Base-by-base conservation (phyloP, 2,797 vertebrate species). In the Morus bassanus region DNA sequence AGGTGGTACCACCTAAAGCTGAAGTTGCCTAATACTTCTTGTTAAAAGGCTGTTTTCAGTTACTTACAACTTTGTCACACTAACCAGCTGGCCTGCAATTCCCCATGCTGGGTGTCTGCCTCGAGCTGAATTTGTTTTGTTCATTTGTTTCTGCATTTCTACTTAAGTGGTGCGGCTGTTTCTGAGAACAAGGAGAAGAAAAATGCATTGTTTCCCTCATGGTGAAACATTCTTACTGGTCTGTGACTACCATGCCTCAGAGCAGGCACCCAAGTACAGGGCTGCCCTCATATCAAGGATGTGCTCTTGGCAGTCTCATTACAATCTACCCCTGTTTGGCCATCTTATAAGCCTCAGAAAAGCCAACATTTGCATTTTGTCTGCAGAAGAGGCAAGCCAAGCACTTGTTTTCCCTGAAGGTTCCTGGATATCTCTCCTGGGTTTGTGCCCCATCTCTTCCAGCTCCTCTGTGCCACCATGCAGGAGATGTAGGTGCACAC, bases 41-140 rank as follows among this genome's bases (percentile, higher is more conserved):
- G 57, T 85, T 96, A 86, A 92, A 93, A 89, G 48, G 18, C 85
- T 91, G 81, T 24, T 91, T 92, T 95, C 75, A 68, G 81, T 92
- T 94, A 89, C 60, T 93, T 91, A 60, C 64, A 95, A 87, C 93
- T 97, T 94, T 94, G 96, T 92, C 92, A 95, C 75, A 95, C 92
- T 92, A 88, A 89, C 78, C 72, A 93, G 94, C 93, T 95, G 93
- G 93, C 57, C 76, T 91, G 65, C 81, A 91, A 93, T 92, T 97
- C 91, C 60, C 68, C 73, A 81, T 73, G 67, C 75, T 95, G 95
- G 21, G 81, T 87, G 70, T 35, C 88, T 87, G 95, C 93, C 96
- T 95, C 51, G 13, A 95, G 91, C 84, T 92, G 70, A 91, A 92
- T 95, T 92, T 93, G 79, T 87, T 96, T 96, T 87, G 64, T 90